phyloP scores from a whole-genome alignment of 2,113 vertebrate species.

The Anoura caudifer region DNA sequence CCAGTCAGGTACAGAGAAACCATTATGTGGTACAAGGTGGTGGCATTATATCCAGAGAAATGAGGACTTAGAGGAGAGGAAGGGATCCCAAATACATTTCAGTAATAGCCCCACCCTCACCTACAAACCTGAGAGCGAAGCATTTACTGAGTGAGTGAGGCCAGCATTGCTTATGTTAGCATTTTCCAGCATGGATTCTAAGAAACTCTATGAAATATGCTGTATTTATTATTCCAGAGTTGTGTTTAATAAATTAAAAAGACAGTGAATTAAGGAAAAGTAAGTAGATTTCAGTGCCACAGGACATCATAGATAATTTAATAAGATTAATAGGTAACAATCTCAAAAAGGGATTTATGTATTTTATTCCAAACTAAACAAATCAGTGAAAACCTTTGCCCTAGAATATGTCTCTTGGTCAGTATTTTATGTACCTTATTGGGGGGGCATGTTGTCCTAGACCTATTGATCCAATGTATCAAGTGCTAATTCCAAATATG shows the following conservation, averaged over 20 bases:
- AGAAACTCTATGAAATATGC: neutral
- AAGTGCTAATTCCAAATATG: neutral
- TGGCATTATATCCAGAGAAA: neutral
- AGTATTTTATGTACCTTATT: neutral
- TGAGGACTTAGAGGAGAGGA: neutral
- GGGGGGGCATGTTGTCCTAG: neutral
- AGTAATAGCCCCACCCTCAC: neutral
- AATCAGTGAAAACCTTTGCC: neutral
- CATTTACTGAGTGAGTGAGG: neutral
- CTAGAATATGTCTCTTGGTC: neutral
- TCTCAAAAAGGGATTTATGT: neutral
- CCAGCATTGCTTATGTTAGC: neutral
- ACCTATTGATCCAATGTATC: neutral
- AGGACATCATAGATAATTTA: neutral
- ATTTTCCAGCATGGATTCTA: neutral
- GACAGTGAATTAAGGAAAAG: neutral
- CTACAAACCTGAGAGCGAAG: neutral
- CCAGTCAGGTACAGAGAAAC: no score
- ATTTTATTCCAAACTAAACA: neutral
- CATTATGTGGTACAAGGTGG: neutral
- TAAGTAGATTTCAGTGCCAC: neutral
- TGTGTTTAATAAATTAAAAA: neutral
- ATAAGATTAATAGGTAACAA: neutral
- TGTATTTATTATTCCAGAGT: neutral
- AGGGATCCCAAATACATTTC: neutral